Evolutionary conservation across 2,797 vertebrate species (phyloP).

Genomic region (Ctenosaura bakeri): DNA sequence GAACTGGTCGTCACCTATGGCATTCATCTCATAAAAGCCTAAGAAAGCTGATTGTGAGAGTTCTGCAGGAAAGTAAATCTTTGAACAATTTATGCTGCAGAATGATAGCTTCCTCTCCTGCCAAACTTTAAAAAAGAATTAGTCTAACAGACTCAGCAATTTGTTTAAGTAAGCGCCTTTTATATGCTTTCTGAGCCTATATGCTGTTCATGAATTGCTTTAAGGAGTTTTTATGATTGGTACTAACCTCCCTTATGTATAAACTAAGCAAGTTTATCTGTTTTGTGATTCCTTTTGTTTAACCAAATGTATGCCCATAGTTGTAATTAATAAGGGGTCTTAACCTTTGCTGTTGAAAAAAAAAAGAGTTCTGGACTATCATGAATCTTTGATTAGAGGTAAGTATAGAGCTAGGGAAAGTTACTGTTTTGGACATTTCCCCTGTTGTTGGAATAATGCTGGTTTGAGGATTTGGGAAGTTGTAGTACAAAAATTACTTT

Average conservation of each 20-base stretch:
- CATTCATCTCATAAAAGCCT: constrained; percentile 3
- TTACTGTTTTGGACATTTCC: too few species aligned
- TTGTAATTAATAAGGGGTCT: not conserved
- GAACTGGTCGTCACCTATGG: not conserved
- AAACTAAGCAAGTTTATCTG: not conserved
- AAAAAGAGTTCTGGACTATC: constrained; percentile 1
- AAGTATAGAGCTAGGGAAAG: constrained; percentile 4
- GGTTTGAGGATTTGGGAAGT: too few species aligned
- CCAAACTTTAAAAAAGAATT: not conserved
- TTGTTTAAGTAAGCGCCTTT: not conserved
- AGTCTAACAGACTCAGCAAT: not conserved
- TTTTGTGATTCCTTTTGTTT: not conserved
- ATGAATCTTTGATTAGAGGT: constrained; percentile 7
- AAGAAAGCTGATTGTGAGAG: not conserved
- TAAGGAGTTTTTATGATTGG: not conserved
- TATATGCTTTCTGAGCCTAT: not conserved
- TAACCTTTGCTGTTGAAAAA: not conserved
- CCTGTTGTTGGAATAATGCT: too few species aligned
- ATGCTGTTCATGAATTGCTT: not conserved
- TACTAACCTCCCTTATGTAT: not conserved
- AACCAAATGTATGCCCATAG: not conserved
- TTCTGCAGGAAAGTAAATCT: not conserved
- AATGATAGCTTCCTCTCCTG: not conserved
- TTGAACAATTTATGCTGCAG: not conserved
- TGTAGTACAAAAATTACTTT: too few species aligned